Conservation (phyloP, 1,140 invertebrate genomes). For the Bathynomus jamesi region DNA sequence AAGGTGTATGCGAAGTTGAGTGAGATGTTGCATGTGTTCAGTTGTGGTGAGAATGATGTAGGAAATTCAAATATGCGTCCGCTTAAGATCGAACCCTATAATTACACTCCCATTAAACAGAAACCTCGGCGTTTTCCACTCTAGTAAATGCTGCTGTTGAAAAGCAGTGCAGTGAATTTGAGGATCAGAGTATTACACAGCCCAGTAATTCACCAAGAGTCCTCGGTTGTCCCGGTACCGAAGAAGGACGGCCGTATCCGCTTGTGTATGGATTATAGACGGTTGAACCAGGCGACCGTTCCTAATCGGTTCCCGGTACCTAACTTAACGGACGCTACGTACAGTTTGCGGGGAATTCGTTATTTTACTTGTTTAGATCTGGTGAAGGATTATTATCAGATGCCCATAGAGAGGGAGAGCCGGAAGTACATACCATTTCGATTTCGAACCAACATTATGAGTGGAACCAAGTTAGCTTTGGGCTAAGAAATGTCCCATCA, state of each 20-base stretch:
- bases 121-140: background rate
- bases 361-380: background rate
- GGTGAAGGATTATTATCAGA: background rate
- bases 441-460: background rate
- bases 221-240: background rate
- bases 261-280: conserved; percentile 1
- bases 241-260: background rate
- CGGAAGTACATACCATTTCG: background rate
- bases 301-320: conserved; percentile 4
- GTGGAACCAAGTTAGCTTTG: background rate
- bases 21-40: too few species aligned
- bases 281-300: background rate
- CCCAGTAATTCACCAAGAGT: background rate
- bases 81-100: background rate
- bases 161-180: background rate
- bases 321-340: background rate
- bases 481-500: background rate
- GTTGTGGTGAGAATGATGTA: too few species aligned
- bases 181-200: background rate
- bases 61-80: too few species aligned
- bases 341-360: background rate
- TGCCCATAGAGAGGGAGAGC: background rate
- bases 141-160: background rate
- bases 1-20: too few species aligned
- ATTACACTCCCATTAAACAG: background rate